Percentiles rank a stretch among this genome's conserved stretches.
Evolutionary conservation across 1,140 invertebrate genomes (phyloP).

Genomic region (Phthorimaea operculella): DNA sequence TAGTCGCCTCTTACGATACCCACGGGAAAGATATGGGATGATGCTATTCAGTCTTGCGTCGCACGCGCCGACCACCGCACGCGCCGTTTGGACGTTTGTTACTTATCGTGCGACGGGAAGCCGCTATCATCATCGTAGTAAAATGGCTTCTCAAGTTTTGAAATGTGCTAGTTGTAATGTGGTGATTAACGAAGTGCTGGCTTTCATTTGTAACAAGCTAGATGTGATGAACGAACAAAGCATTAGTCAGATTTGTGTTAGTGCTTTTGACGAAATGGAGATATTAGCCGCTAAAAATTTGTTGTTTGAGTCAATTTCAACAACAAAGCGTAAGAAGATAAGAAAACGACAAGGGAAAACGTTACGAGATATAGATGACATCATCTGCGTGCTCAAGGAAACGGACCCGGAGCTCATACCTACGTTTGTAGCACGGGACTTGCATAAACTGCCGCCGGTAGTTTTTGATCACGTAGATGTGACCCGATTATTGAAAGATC

Average conservation of each 20-base stretch:
- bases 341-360: conserved; percentile 2
- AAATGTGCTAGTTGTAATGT: conserved; percentile 12
- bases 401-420: conserved; percentile 16
- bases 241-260: conserved; percentile 6
- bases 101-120: no score
- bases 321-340: conserved; percentile 10
- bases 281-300: conserved; percentile 10
- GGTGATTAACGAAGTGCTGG: conserved; percentile 9
- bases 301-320: conserved; percentile 13
- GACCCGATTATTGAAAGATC: conserved; percentile 18
- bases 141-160: no score
- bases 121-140: no score
- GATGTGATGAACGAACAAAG: conserved; percentile 12
- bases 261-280: conserved; percentile 7
- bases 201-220: conserved; percentile 12
- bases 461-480: conserved; percentile 17
- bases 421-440: conserved; percentile 14
- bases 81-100: no score
- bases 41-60: no score
- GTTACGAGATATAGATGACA: conserved; percentile 8
- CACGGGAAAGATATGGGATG: no score
- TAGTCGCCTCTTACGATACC: no score
- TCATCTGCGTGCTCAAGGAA: conserved; percentile 14
- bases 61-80: no score
- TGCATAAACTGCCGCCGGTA: conserved; percentile 17